phyloP scores from a whole-genome alignment of 1,140 invertebrate genomes.

The Leptestheria dahalacensis region DNA sequence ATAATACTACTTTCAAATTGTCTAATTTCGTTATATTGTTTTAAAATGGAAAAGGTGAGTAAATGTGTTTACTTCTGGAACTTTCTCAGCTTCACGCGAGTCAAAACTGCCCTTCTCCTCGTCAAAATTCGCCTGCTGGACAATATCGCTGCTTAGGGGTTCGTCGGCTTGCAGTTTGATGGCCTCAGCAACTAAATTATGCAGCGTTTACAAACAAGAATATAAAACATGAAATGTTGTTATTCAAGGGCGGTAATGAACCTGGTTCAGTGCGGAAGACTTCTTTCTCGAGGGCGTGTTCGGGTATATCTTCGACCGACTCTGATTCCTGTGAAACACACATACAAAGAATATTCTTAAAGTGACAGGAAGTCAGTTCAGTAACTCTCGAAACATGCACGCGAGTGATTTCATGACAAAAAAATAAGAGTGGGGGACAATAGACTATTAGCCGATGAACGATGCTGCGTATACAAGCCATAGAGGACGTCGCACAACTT shows the following conservation, averaged over 20 bases:
- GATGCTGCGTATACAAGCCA: background rate
- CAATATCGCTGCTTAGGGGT: too few species aligned
- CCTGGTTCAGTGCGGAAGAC: background rate
- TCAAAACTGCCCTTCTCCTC: slow-evolving; percentile 13
- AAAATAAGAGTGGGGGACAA: too few species aligned
- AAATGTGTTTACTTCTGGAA: slow-evolving; percentile 5
- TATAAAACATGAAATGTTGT: too few species aligned
- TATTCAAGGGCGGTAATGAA: background rate
- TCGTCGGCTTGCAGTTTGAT: too few species aligned
- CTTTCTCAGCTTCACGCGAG: slow-evolving; percentile 12
- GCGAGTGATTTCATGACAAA: too few species aligned
- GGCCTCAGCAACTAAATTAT: too few species aligned
- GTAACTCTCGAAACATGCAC: background rate
- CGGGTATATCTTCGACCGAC: slow-evolving; percentile 39
- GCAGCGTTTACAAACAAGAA: too few species aligned
- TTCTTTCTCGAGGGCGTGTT: slow-evolving; percentile 1
- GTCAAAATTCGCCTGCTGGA: background rate
- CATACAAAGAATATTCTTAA: background rate
- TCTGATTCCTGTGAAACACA: slow-evolving; percentile 40
- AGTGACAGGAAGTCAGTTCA: background rate
- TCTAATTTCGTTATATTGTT: too few species aligned
- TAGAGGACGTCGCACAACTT: slow-evolving; percentile 2
- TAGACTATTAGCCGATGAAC: background rate
- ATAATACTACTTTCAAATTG: too few species aligned
- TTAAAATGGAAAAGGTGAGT: background rate